A percentile compares a stretch with the other conserved stretches of the same genome.
phyloP scores from a whole-genome alignment of 2,888 invertebrate genomes.

The Pandemis heparana region DNA sequence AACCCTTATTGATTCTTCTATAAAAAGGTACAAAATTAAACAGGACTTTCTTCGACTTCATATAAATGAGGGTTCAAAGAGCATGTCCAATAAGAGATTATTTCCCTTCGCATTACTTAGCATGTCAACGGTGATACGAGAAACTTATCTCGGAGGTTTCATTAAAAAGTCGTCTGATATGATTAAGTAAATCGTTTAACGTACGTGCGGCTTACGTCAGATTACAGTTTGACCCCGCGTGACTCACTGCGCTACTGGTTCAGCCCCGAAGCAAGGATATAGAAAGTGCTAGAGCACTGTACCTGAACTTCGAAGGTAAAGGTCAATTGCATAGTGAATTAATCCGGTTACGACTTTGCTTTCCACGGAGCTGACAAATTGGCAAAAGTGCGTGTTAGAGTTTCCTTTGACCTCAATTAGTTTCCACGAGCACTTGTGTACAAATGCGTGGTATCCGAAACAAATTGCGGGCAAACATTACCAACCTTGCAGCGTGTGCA shows the following conservation, averaged over 20 bases:
- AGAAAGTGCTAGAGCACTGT: conserved; percentile 57
- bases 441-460: conserved; percentile 16
- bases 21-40: conserved; percentile 28
- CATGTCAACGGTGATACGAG: conserved; percentile 34
- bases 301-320: conserved; percentile 54
- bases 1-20: conserved; percentile 34
- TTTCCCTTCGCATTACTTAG: conserved; percentile 35
- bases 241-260: conserved; percentile 36
- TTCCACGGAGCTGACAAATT: conserved; percentile 2
- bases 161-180: conserved; percentile 40
- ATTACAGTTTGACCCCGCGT: conserved; percentile 54
- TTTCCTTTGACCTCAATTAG: neutral
- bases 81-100: conserved; percentile 29
- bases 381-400: conserved; percentile 6
- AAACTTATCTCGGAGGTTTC: conserved; percentile 39
- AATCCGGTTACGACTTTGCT: conserved; percentile 6
- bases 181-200: conserved; percentile 44
- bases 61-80: conserved; percentile 23
- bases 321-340: conserved; percentile 49
- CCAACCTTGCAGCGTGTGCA: conserved; percentile 32
- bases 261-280: conserved; percentile 54
- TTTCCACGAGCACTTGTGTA: neutral
- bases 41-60: neutral
- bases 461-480: conserved; percentile 22
- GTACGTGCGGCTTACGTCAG: conserved; percentile 57